Evolutionary conservation across 1,140 invertebrate species (phyloP), one percentile per base, ranked within the genome.

Genomic region (Diachasmimorpha longicaudata): DNA sequence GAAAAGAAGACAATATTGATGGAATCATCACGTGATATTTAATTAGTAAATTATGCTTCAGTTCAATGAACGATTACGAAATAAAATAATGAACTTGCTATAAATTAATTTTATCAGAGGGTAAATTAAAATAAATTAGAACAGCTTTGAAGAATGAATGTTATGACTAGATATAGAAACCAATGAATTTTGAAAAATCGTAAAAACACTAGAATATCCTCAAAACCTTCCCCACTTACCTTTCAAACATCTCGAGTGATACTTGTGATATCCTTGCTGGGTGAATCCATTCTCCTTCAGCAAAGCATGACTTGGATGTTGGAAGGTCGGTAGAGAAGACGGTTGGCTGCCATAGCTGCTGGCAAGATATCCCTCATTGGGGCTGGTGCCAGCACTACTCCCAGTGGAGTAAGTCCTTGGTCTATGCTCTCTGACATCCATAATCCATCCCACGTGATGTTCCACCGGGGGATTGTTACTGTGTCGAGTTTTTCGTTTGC

Each of bases 241-340:
- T 93, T 98, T 98, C 2, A 99, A 90, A 89, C 97, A 98, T 74
- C 96, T 91, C 39, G 95, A 94, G 87, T 96, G 93, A 88, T 97
- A 99, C 89, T 98, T 99, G 87, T 97, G 95, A 89, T 99, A 99
- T 1, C 95, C 96, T 89, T 98, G 96, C 87, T 99, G 98, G 13
- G 97, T 98, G 89, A 99, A 99, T 81, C 97, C 96, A 87, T 99
- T 99, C 88, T 99, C 97, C 83, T 97, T 95, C n/a, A 99, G 92
- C 78, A 99, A 90, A 31, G 96, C 92, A 89, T 99, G 97, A 84
- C 96, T 98, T 39, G 98, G 97, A 91, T 99, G 98, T 86, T 98
- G 96, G 91, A 99, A 98, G 31, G 92, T 91, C 16, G 96, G 96
- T 84, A 98, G 90, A 63, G 96, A 93, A 84, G 95, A 93, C 2